These are phyloP conservation scores for Drosophila pegasa DNA, from an alignment of 2,888 invertebrate genomes.

Conservation along the genomic window DNA sequence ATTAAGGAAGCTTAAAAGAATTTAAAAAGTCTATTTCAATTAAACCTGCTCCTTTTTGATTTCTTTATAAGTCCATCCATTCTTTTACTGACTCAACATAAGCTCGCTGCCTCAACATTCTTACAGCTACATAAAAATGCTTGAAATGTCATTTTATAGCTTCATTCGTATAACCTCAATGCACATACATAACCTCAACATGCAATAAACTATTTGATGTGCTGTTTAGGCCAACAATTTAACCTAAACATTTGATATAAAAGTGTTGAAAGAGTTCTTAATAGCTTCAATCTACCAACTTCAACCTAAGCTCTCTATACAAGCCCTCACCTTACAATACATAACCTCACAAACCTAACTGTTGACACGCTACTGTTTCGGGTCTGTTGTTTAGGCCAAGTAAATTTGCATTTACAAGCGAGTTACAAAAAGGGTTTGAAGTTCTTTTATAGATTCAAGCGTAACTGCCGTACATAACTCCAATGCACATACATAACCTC, in stretches of 20 bases:
- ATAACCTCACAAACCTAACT: neutral
- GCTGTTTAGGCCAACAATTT: neutral
- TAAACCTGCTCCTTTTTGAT: too few species aligned
- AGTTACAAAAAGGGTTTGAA: neutral
- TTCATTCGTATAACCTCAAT: neutral
- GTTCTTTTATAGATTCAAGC: neutral
- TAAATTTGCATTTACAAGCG: neutral
- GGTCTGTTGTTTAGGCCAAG: neutral
- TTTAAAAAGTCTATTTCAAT: too few species aligned
- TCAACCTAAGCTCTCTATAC: neutral
- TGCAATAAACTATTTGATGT: neutral
- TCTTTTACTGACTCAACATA: too few species aligned
- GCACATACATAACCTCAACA: slow-evolving; percentile 4
- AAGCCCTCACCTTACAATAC: neutral
- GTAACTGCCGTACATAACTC: slow-evolving; percentile 1
- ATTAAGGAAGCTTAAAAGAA: too few species aligned
- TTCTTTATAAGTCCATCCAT: too few species aligned
- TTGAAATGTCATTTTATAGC: neutral
- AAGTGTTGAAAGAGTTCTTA: neutral
- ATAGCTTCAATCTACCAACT: neutral
- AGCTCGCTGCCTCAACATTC: neutral
- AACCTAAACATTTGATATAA: neutral
- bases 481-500: slow-evolving; percentile 1
- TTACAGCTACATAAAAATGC: neutral
- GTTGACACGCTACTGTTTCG: slow-evolving; percentile 2